A percentile compares a stretch with the other conserved stretches of the same genome.
phyloP scores from a whole-genome alignment of 2,888 invertebrate genomes.

The Drosophila picticornis region DNA sequence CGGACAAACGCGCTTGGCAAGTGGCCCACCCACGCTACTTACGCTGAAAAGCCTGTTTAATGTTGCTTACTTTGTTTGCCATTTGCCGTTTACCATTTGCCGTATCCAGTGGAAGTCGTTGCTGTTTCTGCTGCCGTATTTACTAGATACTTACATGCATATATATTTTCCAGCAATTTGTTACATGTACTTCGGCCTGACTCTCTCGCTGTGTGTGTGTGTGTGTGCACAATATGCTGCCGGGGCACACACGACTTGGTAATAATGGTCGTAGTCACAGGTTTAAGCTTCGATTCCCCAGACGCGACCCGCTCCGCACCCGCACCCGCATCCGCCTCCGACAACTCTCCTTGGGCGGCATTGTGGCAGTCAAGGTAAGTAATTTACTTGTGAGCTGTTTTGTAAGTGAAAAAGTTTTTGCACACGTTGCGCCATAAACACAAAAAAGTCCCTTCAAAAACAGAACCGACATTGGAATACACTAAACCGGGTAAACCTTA shows the following conservation, averaged over 20 bases:
- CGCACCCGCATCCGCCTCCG: background rate
- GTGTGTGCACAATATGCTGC: slow-evolving; percentile 46
- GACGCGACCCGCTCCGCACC: background rate
- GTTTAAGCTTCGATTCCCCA: slow-evolving; percentile 35
- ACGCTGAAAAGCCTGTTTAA: slow-evolving; percentile 70
- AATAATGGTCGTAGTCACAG: slow-evolving; percentile 59
- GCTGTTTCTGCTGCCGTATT: slow-evolving; percentile 47
- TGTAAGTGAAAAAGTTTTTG: slow-evolving; percentile 75
- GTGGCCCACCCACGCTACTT: slow-evolving; percentile 75
- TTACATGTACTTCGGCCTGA: slow-evolving; percentile 40
- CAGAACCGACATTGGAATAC: slow-evolving; percentile 46
- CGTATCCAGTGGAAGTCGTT: slow-evolving; percentile 37
- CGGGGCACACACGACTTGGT: slow-evolving; percentile 47
- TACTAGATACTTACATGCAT: slow-evolving; percentile 34
- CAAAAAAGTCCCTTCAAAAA: slow-evolving; percentile 16
- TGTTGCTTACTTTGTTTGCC: slow-evolving; percentile 76
- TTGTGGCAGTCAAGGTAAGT: slow-evolving; percentile 72
- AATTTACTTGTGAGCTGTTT: slow-evolving; percentile 68
- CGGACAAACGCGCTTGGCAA: background rate
- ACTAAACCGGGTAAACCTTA: slow-evolving; percentile 6
- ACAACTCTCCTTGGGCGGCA: slow-evolving; percentile 36
- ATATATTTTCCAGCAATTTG: slow-evolving; percentile 73
- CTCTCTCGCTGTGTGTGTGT: background rate
- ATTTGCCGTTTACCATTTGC: slow-evolving; percentile 67
- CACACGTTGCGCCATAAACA: slow-evolving; percentile 65